Conservation (phyloP, 1,140 invertebrate species). For the Zaprionus ghesquierei region DNA sequence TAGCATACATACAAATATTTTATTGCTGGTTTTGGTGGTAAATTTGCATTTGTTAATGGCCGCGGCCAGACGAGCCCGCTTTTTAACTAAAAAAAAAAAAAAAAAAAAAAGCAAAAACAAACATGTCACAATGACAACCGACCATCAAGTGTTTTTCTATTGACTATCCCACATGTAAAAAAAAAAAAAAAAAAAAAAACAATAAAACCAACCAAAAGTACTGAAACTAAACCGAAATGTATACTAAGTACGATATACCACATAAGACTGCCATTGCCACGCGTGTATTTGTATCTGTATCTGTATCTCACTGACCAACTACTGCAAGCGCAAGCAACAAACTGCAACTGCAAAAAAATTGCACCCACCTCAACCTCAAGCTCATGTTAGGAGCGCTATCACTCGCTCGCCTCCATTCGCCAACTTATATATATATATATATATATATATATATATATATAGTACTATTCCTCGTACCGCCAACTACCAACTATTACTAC, state of each 20-base stretch:
- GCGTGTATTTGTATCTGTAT: slow-evolving; percentile 55
- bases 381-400: slow-evolving; percentile 41
- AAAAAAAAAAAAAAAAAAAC: slow-evolving; percentile 17
- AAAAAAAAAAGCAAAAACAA: slow-evolving; percentile 12
- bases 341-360: slow-evolving; percentile 52
- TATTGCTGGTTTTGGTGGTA: slow-evolving; percentile 79
- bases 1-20: slow-evolving; percentile 79
- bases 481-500: slow-evolving; percentile 47
- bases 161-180: slow-evolving; percentile 61
- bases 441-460: slow-evolving; percentile 35
- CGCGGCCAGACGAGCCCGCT: slow-evolving; percentile 72
- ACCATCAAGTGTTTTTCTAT: slow-evolving; percentile 54
- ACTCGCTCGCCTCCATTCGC: slow-evolving; percentile 39
- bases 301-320: slow-evolving; percentile 74
- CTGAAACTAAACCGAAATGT: slow-evolving; percentile 64
- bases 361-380: slow-evolving; percentile 41
- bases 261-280: slow-evolving; percentile 62
- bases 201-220: slow-evolving; percentile 52
- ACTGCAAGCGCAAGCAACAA: slow-evolving; percentile 60
- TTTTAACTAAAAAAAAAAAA: slow-evolving; percentile 56
- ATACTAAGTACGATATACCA: slow-evolving; percentile 64
- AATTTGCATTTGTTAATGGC: slow-evolving; percentile 79
- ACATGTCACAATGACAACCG: slow-evolving; percentile 61
- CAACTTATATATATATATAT: slow-evolving; percentile 35
- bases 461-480: slow-evolving; percentile 66